These are phyloP conservation scores for Acrocera orbiculus DNA, from an alignment of 2,888 invertebrate species.

Conservation along the genomic window DNA sequence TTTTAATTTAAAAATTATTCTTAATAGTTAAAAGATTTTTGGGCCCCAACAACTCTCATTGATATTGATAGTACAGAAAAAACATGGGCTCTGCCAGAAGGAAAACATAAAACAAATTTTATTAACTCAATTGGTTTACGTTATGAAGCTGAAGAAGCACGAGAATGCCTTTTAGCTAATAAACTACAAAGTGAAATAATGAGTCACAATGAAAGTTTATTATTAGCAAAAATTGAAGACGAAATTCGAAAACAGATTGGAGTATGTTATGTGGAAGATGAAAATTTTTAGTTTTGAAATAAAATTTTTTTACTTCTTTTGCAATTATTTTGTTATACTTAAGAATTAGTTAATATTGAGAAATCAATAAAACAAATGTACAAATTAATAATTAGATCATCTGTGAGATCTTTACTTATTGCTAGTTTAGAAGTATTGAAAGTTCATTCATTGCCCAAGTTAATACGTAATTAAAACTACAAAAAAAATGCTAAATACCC, in stretches of 20 bases:
- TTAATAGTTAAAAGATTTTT: slow-evolving; percentile 39
- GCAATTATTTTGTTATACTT: no score
- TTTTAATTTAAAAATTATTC: background rate
- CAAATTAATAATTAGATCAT: no score
- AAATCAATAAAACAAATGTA: no score
- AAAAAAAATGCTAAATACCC: no score
- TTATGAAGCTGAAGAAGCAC: slow-evolving; percentile 63
- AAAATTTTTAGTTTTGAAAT: no score
- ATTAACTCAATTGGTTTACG: slow-evolving; percentile 54
- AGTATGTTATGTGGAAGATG: slow-evolving; percentile 41
- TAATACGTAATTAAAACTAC: no score
- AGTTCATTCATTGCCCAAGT: no score
- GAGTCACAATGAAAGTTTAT: slow-evolving; percentile 46
- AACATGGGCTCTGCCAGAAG: slow-evolving; percentile 47
- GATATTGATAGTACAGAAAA: slow-evolving; percentile 43
- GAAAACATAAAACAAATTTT: slow-evolving; percentile 41
- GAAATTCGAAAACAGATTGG: slow-evolving; percentile 52
- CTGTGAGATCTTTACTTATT: no score
- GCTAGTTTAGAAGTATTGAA: no score
- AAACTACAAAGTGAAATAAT: slow-evolving; percentile 50
- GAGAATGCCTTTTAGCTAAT: slow-evolving; percentile 49
- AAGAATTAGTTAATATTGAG: no score
- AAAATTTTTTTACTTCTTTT: no score
- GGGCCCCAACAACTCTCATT: slow-evolving; percentile 53
- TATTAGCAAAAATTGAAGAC: slow-evolving; percentile 54